Evolutionary conservation across 2,113 vertebrate species (phyloP).

Genomic region (Callipepla squamata): DNA sequence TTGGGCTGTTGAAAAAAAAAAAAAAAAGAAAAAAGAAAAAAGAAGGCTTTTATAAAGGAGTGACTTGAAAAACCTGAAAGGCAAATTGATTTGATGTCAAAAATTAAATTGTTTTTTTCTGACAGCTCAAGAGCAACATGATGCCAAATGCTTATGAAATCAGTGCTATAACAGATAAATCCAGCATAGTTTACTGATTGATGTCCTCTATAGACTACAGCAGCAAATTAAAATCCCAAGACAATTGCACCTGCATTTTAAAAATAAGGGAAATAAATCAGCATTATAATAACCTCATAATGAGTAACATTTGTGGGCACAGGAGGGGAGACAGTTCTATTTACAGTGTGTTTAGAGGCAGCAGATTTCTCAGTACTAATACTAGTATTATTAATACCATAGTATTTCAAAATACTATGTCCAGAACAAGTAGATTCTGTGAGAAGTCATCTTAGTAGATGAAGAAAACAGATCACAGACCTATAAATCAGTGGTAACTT

Average conservation of each 20-base stretch:
- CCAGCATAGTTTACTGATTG: background rate
- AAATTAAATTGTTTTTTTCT: background rate
- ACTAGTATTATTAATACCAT: no score
- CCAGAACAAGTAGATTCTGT: background rate
- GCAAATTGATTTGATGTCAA: background rate
- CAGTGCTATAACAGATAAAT: background rate
- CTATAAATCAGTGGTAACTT: background rate
- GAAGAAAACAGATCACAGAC: background rate
- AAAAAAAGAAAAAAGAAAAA: no score
- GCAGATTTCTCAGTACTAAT: background rate
- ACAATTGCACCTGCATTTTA: background rate
- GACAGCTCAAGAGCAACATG: background rate
- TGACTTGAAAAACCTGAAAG: background rate
- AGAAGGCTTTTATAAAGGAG: background rate
- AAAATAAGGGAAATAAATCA: background rate
- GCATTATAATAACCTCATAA: background rate
- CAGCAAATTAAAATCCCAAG: background rate
- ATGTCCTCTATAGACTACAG: background rate
- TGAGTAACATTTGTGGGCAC: background rate
- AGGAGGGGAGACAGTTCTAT: background rate
- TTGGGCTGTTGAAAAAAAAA: background rate
- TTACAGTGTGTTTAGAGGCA: background rate
- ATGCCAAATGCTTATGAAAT: background rate
- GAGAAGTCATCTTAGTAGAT: background rate
- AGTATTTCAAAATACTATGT: background rate